phyloP scores from a whole-genome alignment of 1,140 invertebrate genomes.

The Aphaenogaster ashmeadi region DNA sequence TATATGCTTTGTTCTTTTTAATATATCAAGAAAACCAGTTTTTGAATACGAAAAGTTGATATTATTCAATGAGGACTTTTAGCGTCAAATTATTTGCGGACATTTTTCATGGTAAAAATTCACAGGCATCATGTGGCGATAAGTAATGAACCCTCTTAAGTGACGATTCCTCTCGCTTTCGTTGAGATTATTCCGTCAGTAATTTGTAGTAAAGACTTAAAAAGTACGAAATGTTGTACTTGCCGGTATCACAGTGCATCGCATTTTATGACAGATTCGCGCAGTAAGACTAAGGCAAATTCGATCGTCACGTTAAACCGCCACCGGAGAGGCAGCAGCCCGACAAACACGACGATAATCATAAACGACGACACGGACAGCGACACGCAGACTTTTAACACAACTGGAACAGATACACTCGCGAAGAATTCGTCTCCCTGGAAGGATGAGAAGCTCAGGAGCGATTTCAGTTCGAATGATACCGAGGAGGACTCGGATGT shows the following conservation, averaged over 20 bases:
- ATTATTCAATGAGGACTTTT: not conserved
- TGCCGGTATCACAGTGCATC: conserved; percentile 71
- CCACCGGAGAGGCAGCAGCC: conserved; percentile 52
- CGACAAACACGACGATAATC: conserved; percentile 41
- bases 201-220: conserved; percentile 30
- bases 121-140: conserved; percentile 1
- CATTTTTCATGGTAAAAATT: conserved; percentile 23
- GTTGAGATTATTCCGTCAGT: conserved; percentile 13
- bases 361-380: conserved; percentile 48
- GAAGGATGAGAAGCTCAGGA: conserved; percentile 54
- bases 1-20: not conserved
- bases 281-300: conserved; percentile 73
- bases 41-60: conserved; percentile 9
- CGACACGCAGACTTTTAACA: conserved; percentile 31
- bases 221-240: conserved; percentile 29
- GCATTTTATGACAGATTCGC: conserved; percentile 78
- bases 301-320: conserved; percentile 69
- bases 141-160: not conserved
- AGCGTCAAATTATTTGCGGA: conserved; percentile 15
- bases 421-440: conserved; percentile 48
- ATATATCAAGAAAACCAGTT: conserved; percentile 15
- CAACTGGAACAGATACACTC: not conserved
- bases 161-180: not conserved
- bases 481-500: conserved; percentile 21
- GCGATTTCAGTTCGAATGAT: conserved; percentile 23